Base-by-base conservation (phyloP, 2,113 vertebrate genomes). In the Mesoclemmys tuberculata region DNA sequence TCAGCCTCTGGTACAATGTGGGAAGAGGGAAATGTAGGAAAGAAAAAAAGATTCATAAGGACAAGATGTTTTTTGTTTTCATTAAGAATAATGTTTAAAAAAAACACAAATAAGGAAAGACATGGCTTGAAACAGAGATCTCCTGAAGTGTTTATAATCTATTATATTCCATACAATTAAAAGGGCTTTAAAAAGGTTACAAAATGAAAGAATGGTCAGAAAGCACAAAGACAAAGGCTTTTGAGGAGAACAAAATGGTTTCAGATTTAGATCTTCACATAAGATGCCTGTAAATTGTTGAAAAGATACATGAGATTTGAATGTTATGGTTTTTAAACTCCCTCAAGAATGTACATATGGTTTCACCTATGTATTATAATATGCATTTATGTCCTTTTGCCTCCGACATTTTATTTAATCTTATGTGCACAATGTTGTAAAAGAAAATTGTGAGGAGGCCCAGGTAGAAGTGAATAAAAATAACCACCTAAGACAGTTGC, bases 91-190 rank as follows among this genome's bases (percentile, higher is more conserved):
- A 95, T 54, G 91, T 93, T 94, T 68, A 46, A 92, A 84, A 68
- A 80, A 86, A 88, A 94, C 96, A 88, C 52, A 92, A 95, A 90
- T 64, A 93, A 55, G 0, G 9, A 90, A 93, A 94, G 61, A 93
- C 85, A 91, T 87, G 91, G 94, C 95, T 98, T 94, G 90, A 83
- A 96, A 97, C 46, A 96, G 96, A 97, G 88, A 93, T 96, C 88
- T 74, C 94, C 92, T 87, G 95, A 95, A 64, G 93, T 4, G 5
- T 94, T 98, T 98, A 97, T 93, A 98, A 97, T 97, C 92, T 90
- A 26, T 44, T 98, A 74, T 90, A 97, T 84, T 96, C 75, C 91
- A 55, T 38, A 86, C 0, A 93, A 81, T 26, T 93, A 90, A 93
- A 95, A 89, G 77, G 46, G 35, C 82, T 96, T 93, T 93, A 94